Evolutionary conservation across 1,140 invertebrate genomes (phyloP).

Genomic region (Myzus persicae): DNA sequence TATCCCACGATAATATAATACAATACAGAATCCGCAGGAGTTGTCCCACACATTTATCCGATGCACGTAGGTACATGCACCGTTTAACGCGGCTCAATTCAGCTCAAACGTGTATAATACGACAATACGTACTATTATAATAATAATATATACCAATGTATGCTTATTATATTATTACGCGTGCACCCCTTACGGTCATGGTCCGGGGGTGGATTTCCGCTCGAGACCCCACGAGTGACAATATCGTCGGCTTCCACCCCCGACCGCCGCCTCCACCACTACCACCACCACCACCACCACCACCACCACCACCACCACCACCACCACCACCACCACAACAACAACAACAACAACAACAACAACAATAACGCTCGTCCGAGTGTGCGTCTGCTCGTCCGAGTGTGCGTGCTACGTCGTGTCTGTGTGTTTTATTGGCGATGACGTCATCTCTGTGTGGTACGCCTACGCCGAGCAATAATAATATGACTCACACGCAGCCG

Average conservation of each 20-base stretch:
- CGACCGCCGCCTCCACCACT: too few species aligned
- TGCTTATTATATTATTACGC: not conserved
- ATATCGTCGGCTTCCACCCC: not conserved
- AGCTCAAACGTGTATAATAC: not conserved
- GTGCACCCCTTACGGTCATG: not conserved
- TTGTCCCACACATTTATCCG: not conserved
- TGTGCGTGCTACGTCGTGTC: not conserved
- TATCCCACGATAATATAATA: not conserved
- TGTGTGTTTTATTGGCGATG: not conserved
- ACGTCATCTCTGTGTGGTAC: not conserved
- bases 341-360: not conserved
- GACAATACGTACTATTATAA: too few species aligned
- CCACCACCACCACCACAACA: not conserved
- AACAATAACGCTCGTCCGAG: not conserved
- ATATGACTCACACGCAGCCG: conserved; percentile 13
- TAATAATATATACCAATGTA: not conserved
- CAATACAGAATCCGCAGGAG: not conserved
- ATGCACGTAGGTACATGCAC: not conserved
- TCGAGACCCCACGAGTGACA: not conserved
- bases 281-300: not conserved
- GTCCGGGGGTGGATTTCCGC: not conserved
- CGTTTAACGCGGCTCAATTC: not conserved
- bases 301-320: not conserved
- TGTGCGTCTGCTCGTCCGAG: not conserved
- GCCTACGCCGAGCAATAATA: not conserved